Evolutionary conservation across 2,888 invertebrate genomes (phyloP), one percentile per base, ranked within the genome.

Genomic region (Apotomis turbidana): DNA sequence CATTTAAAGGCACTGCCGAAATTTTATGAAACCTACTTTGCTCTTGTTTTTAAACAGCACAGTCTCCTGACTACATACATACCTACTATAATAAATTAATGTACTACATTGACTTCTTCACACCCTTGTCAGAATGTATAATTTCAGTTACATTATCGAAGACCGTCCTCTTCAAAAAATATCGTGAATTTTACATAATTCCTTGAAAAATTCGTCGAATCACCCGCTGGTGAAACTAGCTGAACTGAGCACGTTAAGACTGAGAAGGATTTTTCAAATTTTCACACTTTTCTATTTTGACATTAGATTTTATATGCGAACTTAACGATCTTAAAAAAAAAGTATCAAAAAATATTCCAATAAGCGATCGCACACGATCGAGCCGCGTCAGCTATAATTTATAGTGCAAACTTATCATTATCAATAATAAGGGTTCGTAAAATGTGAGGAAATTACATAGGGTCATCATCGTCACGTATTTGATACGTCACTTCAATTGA

Each of bases 211-310:
- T 55, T 63, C 68, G 64, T 69, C 59, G 73, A 75, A 76, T 46
- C 57, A 59, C 77, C 79, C 76, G 78, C 78, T 80, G 80, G 78
- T 81, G 75, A 77, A 76, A 77, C 77, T 80, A 83, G 82, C 80
- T 76, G 85, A 83, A 84, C 85, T 83, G 84, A 81, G 83, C 87
- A 86, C 84, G 80, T 83, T 85, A 91, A 92, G 92, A 92, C 92
- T 92, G 92, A 92, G 79, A 79, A 83, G 83, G 81, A 86, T 86
- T 88, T 85, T 86, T 80, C 86, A 85, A 83, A 86, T 87, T 71
- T 90, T 90, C 86, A 81, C 86, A 89, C 83, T 90, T 90, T 90
- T 92, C 87, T 90, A 90, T 84, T 60, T 82, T 85, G 81, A 82
- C 84, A 86, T 85, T 86, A 82, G 84, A 85, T 76, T 85, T 80